Base-by-base conservation (phyloP, 2,113 vertebrate genomes). In the Edolisoma coerulescens region DNA sequence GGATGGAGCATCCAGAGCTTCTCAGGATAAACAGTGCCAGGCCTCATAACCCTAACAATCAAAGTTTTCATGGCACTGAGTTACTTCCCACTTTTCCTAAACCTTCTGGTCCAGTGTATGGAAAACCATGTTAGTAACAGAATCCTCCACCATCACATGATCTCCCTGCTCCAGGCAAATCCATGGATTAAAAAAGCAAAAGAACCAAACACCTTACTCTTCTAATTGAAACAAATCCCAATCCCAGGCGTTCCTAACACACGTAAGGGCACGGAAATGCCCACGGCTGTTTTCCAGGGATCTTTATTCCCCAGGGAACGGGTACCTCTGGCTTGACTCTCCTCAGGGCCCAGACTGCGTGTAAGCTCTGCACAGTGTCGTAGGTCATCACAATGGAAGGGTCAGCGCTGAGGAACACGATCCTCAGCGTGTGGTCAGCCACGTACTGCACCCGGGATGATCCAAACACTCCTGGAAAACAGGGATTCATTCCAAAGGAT, bases 331-430 rank as follows among this genome's bases (percentile, higher is more conserved):
- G 81, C 73, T 98, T 99, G 61, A 99, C 99, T 96, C 98, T 99
- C 65, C 99, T 98, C 28, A 99, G 98, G 52, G 97, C 95, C 99
- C 99, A 99, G 41, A 99, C 97, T 0, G 98, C 98, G 95, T 99
- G 99, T 54, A 97, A 97, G 93, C 98, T 98, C 95, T 99, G 99
- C 74, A 98, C 92, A 6, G 98, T 98, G 94, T 99, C 99, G 10
- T 99, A 99, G 5, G 98, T 99, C 98, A 99, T 99, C 68, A 99
- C 93, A 21, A 99, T 96, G 85, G 99, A 99, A 13, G 99, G 99
- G 24, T 98, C 97, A 42, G 95, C 83, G 85, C 91, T 98, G 92
- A 99, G 98, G 96, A 99, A 99, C 93, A 99, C 98, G 9, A 99
- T 99, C 96, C 98, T 98, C 97, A 99, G 92, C 30, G 98, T 97